These are phyloP conservation scores for Diorhabda sublineata DNA, from an alignment of 1,140 invertebrate species.

Conservation along the genomic window DNA sequence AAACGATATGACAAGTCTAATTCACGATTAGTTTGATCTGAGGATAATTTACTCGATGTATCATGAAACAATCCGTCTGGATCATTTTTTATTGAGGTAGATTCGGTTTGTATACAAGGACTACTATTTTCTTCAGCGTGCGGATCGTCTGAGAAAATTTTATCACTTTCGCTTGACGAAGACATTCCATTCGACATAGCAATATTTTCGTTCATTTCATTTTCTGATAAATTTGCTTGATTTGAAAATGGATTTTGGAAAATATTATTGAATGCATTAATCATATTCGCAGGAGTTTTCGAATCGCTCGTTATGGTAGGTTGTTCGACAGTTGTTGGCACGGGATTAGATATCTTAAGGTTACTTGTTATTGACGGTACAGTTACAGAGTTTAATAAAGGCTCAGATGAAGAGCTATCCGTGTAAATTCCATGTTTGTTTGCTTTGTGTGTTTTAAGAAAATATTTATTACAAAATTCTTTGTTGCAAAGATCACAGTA, in stretches of 20 bases:
- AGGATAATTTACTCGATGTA: slow-evolving; percentile 39
- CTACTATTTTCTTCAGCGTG: slow-evolving; percentile 34
- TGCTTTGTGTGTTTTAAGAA: slow-evolving; percentile 94
- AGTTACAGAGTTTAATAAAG: slow-evolving; percentile 44
- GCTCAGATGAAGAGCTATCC: slow-evolving; percentile 53
- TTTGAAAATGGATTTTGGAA: slow-evolving; percentile 36
- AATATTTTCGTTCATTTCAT: slow-evolving; percentile 30
- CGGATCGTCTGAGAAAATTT: slow-evolving; percentile 31
- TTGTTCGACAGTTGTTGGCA: slow-evolving; percentile 46
- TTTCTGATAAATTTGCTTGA: slow-evolving; percentile 27
- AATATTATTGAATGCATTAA: slow-evolving; percentile 35
- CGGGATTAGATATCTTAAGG: slow-evolving; percentile 37
- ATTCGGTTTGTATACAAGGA: slow-evolving; percentile 38
- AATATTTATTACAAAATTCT: slow-evolving; percentile 99
- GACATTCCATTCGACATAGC: slow-evolving; percentile 35
- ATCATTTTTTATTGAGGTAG: slow-evolving; percentile 42
- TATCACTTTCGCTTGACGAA: slow-evolving; percentile 36
- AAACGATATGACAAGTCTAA: slow-evolving; percentile 66
- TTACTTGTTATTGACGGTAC: slow-evolving; percentile 37
- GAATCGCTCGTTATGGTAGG: slow-evolving; percentile 46
- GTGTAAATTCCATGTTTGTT: slow-evolving; percentile 90
- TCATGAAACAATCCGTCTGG: slow-evolving; percentile 36
- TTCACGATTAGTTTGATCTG: slow-evolving; percentile 38
- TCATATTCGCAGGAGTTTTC: slow-evolving; percentile 35
- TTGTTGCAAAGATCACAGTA: slow-evolving; percentile 98